Conservation (phyloP, 2,888 invertebrate genomes). For the Eupeodes luniger region DNA sequence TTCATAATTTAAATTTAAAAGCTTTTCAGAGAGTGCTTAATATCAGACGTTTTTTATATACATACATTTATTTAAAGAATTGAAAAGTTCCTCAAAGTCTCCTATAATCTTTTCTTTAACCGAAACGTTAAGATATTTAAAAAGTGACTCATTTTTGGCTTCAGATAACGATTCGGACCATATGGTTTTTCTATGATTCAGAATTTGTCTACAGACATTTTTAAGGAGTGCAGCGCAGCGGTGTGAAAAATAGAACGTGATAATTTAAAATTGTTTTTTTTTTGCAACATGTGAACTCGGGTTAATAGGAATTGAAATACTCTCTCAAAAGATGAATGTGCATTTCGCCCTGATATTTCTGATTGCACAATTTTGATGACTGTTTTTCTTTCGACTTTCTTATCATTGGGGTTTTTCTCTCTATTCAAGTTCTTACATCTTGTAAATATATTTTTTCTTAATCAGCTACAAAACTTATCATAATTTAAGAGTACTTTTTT, state of each 20-base stretch:
- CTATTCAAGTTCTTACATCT: not conserved
- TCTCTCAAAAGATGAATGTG: not conserved
- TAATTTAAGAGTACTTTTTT: too few species aligned
- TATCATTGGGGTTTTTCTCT: not conserved
- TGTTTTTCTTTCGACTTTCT: not conserved
- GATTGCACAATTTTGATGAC: not conserved
- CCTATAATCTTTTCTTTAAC: not conserved
- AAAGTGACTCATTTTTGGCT: not conserved
- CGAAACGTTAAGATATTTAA: not conserved
- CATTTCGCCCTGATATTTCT: not conserved
- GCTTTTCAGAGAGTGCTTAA: too few species aligned
- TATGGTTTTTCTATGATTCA: conserved; percentile 17
- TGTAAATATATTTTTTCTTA: not conserved
- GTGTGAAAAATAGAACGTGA: conserved; percentile 19
- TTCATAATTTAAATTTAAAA: too few species aligned
- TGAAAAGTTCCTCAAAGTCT: too few species aligned
- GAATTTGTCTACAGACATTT: not conserved
- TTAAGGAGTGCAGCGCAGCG: not conserved
- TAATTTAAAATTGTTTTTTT: not conserved
- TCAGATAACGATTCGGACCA: not conserved
- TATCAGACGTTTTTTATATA: too few species aligned
- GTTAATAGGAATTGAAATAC: not conserved
- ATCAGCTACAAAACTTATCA: not conserved
- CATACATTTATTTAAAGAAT: too few species aligned
- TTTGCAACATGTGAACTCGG: not conserved